Percentiles rank a stretch among this genome's conserved stretches.
phyloP scores from a whole-genome alignment of 2,888 invertebrate species.

The Lumbricus terrestris region DNA sequence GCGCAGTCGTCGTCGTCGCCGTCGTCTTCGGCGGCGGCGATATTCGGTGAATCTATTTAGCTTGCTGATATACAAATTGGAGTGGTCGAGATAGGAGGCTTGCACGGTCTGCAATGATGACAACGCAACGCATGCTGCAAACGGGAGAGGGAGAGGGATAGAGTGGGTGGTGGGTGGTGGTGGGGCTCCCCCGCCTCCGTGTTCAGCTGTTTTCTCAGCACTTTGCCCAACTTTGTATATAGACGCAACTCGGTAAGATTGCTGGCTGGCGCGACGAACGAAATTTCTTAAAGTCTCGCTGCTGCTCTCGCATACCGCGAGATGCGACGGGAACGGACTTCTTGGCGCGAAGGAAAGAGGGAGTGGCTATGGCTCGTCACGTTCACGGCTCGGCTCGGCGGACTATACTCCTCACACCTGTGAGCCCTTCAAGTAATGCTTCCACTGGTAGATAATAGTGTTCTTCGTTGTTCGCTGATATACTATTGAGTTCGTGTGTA shows the following conservation, averaged over 20 bases:
- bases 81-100: background rate
- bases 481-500: background rate
- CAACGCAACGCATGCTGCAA: no score
- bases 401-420: background rate
- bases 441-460: background rate
- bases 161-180: no score
- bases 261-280: background rate
- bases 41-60: conserved; percentile 3
- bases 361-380: background rate
- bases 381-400: background rate
- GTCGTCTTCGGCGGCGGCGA: background rate
- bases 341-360: conserved; percentile 3
- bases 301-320: background rate
- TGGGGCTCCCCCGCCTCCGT: no score
- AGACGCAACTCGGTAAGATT: background rate
- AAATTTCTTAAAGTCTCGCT: background rate
- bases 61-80: conserved; percentile 3
- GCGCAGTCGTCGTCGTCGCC: no score
- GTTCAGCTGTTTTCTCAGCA: background rate
- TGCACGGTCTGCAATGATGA: no score
- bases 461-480: background rate
- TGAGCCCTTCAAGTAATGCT: background rate
- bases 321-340: background rate
- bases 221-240: conserved; percentile 3
- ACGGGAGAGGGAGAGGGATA: no score